Base-by-base conservation (phyloP, 1,140 invertebrate species). In the Orchestia grillus region DNA sequence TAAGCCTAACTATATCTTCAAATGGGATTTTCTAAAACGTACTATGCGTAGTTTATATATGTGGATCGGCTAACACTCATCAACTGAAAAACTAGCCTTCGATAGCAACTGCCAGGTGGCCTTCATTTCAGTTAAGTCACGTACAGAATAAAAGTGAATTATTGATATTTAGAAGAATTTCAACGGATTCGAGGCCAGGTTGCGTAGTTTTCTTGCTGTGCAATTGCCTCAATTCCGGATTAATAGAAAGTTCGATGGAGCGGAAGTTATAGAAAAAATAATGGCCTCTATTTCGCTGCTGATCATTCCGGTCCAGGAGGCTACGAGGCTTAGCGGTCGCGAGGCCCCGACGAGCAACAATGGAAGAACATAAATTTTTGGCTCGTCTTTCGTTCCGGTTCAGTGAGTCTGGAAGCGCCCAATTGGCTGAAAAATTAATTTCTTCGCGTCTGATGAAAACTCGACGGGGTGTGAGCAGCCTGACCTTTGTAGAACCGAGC, bases 401-500 rank as follows among this genome's bases (percentile, higher is more conserved):
- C 62, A 36, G 62, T 28, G 62, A 36, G 62, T 77, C 62, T 36
- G 28, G 62, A 77, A 77, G 62, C 62, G 62, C 62, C 62, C 62
- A 77, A 77, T 77, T 77, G 62, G 62, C 62, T 36, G 62, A 77
- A 77, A 77, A 77, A 77, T 77, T 77, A 77, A 77, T 77, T 77
- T 77, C 62, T 77, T 77, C 36, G 62, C 62, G 15, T 77, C 62
- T 77, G 62, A 77, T 77, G 62, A 77, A 77, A 77, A 77, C 62
- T 77, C 62, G 62, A 77, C 62, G 62, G 62, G 62, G 62, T 77
- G 62, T 77, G 62, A 77, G 62, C 62, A 77, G 62, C 62, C 62
- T 28, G 62, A 77, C 62, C 62, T 77, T 77, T 77, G 62, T 36
- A 77, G 62, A 77, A 77, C 62, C 28, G 62, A 36, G 62, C 62